Base-by-base conservation (phyloP, 37 sponge, comb jelly and placozoan species). In the Hormiphora californensis region DNA sequence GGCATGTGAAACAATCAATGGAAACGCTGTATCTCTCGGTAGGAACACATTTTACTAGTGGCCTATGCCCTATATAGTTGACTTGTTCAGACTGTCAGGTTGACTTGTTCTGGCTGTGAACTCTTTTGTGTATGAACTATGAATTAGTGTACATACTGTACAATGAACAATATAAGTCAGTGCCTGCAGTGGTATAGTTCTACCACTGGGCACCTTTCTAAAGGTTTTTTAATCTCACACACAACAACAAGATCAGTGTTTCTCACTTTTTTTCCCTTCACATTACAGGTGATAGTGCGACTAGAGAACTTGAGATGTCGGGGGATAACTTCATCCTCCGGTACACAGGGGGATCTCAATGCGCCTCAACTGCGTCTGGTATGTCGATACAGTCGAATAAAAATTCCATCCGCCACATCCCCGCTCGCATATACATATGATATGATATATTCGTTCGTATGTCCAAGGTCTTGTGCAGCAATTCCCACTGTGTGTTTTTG, bases 11-110 rank as follows among this genome's bases (percentile, higher is more conserved):
- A 28, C 43, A 15, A 46, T 73, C 81, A 73, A 73, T 19, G 81
- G 81, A 1, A 73, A 73, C 46, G 40, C 40, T 33, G 15, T 73
- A 4, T 73, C 81, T n/a, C 41, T 73, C 11, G 81, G 81, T 73
- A 9, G 43, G 46, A 25, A 43, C 8, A 67, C 68, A 19, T 2
- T 5, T 23, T 5, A 4, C 27, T 5, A 28, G 27, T 57, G n/a
- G 27, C 27, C 61, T 28, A 15, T 49, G 12, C 15, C 53, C 15
- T 49, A 49, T 49, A 49, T 49, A n/a, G n/a, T n/a, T n/a, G n/a
- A n/a, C n/a, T n/a, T n/a, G n/a, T n/a, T n/a, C n/a, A n/a, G n/a
- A n/a, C n/a, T n/a, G n/a, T n/a, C n/a, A n/a, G n/a, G n/a, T n/a
- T n/a, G n/a, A n/a, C n/a, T n/a, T n/a, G n/a, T n/a, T n/a, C n/a